A percentile compares a stretch with the other conserved stretches of the same genome.
These are phyloP conservation scores for Pseudopleuronectes americanus DNA, from an alignment of 2,797 vertebrate species.

Conservation along the genomic window DNA sequence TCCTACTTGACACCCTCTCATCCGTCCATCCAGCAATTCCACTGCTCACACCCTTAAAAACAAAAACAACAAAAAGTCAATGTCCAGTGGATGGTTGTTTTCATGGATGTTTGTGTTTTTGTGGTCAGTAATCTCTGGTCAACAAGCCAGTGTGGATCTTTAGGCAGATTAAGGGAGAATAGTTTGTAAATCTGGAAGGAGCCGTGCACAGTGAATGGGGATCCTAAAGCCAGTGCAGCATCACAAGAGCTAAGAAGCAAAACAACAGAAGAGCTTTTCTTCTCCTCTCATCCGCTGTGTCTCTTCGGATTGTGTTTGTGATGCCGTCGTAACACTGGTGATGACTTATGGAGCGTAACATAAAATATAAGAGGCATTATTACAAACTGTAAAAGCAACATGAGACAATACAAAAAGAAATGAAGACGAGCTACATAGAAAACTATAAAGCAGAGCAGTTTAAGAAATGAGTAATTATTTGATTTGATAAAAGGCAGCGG, in stretches of 20 bases:
- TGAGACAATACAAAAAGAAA: too few species aligned
- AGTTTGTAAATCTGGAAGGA: constrained; percentile 71
- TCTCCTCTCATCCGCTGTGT: constrained; percentile 9
- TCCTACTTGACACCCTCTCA: background rate
- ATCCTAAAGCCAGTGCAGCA: constrained; percentile 56
- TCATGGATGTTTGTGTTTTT: constrained; percentile 45
- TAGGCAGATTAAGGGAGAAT: constrained; percentile 71
- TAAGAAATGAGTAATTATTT: too few species aligned
- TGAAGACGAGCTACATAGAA: too few species aligned
- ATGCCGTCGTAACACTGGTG: too few species aligned
- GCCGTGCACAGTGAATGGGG: constrained; percentile 56
- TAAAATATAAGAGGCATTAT: too few species aligned
- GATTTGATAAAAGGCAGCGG: too few species aligned
- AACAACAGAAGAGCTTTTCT: constrained; percentile 66
- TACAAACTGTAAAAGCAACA: too few species aligned
- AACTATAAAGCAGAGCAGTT: too few species aligned
- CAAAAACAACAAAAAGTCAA: constrained; percentile 9
- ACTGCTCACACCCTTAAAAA: background rate
- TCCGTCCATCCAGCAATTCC: background rate
- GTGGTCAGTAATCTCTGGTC: constrained; percentile 64
- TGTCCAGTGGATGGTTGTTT: constrained; percentile 40
- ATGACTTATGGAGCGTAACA: too few species aligned
- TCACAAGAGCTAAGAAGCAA: constrained; percentile 68
- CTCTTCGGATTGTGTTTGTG: background rate
- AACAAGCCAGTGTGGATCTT: constrained; percentile 66